Conservation (phyloP, 1,140 invertebrate species). For the Philotrypesis tridentata region DNA sequence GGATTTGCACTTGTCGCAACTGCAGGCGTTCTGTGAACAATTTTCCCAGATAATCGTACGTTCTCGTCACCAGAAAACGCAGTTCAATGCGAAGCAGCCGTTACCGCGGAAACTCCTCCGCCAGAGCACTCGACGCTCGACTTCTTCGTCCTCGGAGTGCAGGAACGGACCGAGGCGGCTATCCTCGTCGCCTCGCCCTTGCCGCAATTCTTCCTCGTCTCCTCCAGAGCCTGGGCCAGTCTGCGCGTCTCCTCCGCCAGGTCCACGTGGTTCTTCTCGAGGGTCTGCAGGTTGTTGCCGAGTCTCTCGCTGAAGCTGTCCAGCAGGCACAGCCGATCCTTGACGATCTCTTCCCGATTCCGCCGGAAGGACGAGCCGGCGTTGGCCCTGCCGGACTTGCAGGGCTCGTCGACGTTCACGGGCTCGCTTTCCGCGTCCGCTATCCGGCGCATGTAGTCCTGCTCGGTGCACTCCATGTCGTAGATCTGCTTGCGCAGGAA, state of each 20-base stretch:
- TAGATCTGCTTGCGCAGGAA: constrained; percentile 38
- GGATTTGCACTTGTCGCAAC: constrained; percentile 35
- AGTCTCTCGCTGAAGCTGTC: constrained; percentile 41
- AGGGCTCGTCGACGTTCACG: too few species aligned
- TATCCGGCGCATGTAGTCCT: constrained; percentile 34
- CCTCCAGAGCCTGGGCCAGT: constrained; percentile 16
- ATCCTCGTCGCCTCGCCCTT: background rate
- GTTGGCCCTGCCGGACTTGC: background rate
- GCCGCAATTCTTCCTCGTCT: background rate
- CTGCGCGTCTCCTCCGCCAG: constrained; percentile 7
- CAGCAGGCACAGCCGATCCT: constrained; percentile 25
- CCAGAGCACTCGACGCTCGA: background rate
- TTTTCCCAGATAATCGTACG: too few species aligned
- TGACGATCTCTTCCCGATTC: background rate
- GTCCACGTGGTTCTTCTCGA: constrained; percentile 31
- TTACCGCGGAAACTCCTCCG: background rate
- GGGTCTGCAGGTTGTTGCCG: constrained; percentile 27
- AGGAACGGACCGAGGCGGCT: background rate
- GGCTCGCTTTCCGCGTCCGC: background rate
- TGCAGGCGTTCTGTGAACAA: too few species aligned
- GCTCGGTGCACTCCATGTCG: constrained; percentile 42
- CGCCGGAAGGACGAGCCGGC: background rate
- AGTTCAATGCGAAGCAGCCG: too few species aligned
- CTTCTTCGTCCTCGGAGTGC: background rate
- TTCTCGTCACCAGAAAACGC: too few species aligned